phyloP scores from a whole-genome alignment of 2,113 vertebrate genomes.

The Micronycteris hirsuta region DNA sequence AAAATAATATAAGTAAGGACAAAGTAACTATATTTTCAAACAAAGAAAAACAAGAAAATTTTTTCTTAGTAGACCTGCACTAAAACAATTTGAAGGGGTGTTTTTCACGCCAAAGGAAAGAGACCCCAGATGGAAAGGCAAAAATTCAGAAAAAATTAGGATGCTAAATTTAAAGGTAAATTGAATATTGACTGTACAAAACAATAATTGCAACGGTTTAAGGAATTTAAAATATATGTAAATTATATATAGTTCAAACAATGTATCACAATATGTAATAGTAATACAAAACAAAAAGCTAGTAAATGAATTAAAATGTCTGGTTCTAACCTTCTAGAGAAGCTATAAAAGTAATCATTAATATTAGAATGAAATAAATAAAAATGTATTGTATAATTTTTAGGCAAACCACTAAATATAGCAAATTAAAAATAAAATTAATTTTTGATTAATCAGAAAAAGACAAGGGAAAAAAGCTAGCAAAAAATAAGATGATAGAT shows the following conservation, averaged over 20 bases:
- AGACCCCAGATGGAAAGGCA: neutral
- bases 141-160: neutral
- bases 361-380: slow-evolving; percentile 3
- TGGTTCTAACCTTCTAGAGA: neutral
- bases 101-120: neutral
- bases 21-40: neutral
- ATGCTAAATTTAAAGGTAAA: neutral
- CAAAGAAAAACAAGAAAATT: neutral
- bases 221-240: neutral
- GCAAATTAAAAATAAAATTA: neutral
- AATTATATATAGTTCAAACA: neutral
- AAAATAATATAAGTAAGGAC: neutral
- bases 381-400: neutral
- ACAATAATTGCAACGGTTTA: neutral
- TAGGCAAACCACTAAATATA: neutral
- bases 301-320: neutral
- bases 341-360: neutral
- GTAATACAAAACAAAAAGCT: neutral
- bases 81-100: neutral
- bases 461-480: neutral
- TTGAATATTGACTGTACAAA: neutral
- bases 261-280: neutral
- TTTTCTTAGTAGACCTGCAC: neutral
- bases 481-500: neutral
- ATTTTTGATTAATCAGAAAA: neutral